Percentiles rank a stretch among this genome's conserved stretches.
These are phyloP conservation scores for Melospiza georgiana DNA, from an alignment of 2,113 vertebrate genomes.

Conservation along the genomic window DNA sequence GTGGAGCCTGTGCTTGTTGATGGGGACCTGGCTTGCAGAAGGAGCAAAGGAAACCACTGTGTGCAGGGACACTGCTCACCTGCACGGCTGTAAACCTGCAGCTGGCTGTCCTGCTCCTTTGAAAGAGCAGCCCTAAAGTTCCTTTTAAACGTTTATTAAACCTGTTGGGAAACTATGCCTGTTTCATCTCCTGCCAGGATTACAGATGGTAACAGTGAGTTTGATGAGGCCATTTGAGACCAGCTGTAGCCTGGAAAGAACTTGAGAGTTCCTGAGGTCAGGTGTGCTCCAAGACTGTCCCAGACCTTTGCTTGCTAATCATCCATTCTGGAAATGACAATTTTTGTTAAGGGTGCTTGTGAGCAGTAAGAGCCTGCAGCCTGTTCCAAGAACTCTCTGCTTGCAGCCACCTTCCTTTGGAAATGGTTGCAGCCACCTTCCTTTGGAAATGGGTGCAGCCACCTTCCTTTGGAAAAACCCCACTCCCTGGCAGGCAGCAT, in stretches of 20 bases:
- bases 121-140: neutral
- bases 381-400: neutral
- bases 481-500: rapidly evolving
- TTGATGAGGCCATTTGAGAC: conserved; percentile 7
- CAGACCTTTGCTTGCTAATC: neutral
- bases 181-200: neutral
- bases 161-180: neutral
- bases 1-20: rapidly evolving
- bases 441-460: neutral
- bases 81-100: neutral
- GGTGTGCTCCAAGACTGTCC: neutral
- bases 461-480: neutral
- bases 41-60: neutral
- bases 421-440: neutral
- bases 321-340: neutral
- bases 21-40: neutral
- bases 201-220: neutral
- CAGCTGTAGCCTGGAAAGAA: neutral
- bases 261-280: neutral
- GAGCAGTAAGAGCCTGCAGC: neutral
- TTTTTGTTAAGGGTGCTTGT: neutral
- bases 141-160: neutral
- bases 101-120: neutral
- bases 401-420: no score
- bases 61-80: neutral